Conservation (phyloP, 1,140 invertebrate species). For the Halesus radiatus region DNA sequence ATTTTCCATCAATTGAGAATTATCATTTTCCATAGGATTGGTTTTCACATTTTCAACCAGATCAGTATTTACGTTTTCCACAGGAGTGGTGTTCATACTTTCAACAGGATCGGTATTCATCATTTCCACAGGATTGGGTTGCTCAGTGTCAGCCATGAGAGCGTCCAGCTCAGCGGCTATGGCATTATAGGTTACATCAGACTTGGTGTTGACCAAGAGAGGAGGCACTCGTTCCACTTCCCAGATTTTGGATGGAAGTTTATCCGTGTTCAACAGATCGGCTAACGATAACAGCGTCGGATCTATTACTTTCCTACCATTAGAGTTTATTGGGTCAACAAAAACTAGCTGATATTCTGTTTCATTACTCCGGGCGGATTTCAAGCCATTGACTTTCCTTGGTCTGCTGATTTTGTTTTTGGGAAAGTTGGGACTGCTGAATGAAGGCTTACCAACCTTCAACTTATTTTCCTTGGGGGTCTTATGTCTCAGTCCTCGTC, state of each 20-base stretch:
- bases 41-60: too few relatives aligned
- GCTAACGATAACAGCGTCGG: slow-evolving; percentile 62
- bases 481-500: neutral
- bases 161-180: slow-evolving; percentile 69
- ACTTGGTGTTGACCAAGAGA: slow-evolving; percentile 61
- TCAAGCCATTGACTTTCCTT: slow-evolving; percentile 22
- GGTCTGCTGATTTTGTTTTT: neutral
- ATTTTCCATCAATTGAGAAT: too few relatives aligned
- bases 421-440: neutral
- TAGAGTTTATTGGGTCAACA: slow-evolving; percentile 59
- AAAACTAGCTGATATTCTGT: slow-evolving; percentile 67
- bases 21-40: too few relatives aligned
- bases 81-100: too few relatives aligned
- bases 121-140: neutral
- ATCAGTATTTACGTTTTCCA: neutral
- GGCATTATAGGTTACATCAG: slow-evolving; percentile 67
- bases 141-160: slow-evolving; percentile 60
- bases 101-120: too few relatives aligned
- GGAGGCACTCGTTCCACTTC: slow-evolving; percentile 67
- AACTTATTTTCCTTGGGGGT: neutral
- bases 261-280: slow-evolving; percentile 61
- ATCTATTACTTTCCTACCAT: slow-evolving; percentile 58
- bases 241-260: slow-evolving; percentile 66
- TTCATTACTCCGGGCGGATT: slow-evolving; percentile 37
- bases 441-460: slow-evolving; percentile 12